Conservation (phyloP, 35 echinoderm and acorn worm genomes). For the Apostichopus parvimensis region DNA sequence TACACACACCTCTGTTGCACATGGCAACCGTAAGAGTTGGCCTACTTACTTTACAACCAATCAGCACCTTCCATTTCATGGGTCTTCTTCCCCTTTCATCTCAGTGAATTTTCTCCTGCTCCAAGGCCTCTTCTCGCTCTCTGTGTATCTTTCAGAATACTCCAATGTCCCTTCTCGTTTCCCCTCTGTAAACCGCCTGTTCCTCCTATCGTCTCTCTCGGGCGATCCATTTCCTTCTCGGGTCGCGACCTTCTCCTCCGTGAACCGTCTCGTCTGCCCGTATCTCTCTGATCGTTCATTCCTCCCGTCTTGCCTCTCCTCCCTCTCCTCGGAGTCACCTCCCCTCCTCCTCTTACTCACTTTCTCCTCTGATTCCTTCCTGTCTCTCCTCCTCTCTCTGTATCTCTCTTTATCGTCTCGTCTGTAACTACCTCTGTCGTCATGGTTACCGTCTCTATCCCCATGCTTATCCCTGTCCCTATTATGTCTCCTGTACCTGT, state of each 20-base stretch:
- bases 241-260: neutral
- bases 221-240: slow-evolving; percentile 5
- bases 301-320: slow-evolving; percentile 10
- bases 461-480: neutral
- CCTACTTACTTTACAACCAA: no score
- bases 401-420: neutral
- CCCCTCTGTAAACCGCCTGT: neutral
- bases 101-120: neutral
- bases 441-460: no score
- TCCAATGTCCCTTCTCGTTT: neutral
- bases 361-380: neutral
- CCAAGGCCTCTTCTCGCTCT: neutral
- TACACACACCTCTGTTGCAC: no score
- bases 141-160: neutral
- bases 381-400: neutral
- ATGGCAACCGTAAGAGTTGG: no score
- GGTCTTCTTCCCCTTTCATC: neutral
- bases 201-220: slow-evolving; percentile 12
- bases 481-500: neutral
- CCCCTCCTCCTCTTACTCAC: neutral
- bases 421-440: no score
- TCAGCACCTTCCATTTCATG: no score
- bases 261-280: neutral
- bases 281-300: neutral
- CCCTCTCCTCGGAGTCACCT: neutral